Conservation (phyloP, 2,113 vertebrate genomes). For the Scytalopus superciliaris region DNA sequence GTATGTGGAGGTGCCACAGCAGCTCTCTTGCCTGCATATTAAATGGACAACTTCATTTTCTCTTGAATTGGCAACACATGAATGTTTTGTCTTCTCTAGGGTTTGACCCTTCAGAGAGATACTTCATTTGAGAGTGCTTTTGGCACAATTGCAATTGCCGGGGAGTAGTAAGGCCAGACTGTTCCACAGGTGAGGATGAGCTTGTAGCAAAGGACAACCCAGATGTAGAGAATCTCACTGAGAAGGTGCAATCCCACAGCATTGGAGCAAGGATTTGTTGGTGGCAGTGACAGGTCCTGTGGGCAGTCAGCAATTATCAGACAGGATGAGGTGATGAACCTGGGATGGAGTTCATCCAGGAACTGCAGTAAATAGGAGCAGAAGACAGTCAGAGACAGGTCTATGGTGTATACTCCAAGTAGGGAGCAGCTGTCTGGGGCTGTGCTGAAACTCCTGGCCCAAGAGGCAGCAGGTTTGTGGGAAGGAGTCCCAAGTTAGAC, state of each 20-base stretch:
- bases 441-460: background rate
- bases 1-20: constrained; percentile 6
- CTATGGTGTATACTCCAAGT: background rate
- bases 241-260: background rate
- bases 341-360: background rate
- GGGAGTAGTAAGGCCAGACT: background rate
- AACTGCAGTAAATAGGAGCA: background rate
- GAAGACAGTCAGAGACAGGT: background rate
- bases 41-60: constrained; percentile 32
- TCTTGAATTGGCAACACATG: background rate
- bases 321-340: background rate
- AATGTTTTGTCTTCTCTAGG: background rate
- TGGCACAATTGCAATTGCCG: background rate
- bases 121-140: background rate
- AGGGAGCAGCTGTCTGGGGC: background rate
- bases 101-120: background rate
- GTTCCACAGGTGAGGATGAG: background rate
- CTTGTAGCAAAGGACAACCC: background rate
- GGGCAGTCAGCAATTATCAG: background rate
- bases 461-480: background rate
- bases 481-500: background rate
- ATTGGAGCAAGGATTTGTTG: background rate
- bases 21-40: constrained; percentile 5
- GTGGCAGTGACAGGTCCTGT: background rate
- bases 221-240: background rate